A percentile compares a stretch with the other conserved stretches of the same genome.
Conservation (phyloP, 2,113 vertebrate genomes). For the Channa maculata region DNA sequence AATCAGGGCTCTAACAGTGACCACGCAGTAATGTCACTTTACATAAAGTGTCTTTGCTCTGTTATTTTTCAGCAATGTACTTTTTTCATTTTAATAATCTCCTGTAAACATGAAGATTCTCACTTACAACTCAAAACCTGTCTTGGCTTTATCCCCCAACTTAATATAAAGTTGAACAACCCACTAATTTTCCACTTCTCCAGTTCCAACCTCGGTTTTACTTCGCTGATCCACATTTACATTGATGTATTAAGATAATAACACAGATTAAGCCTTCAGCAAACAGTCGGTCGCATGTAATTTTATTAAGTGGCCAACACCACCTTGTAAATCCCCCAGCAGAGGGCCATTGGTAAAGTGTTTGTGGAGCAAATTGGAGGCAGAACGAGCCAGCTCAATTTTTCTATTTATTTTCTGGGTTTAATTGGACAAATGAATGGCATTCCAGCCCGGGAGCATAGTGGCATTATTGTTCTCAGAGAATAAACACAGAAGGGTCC, state of each 20-base stretch:
- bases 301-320: constrained; percentile 31
- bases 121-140: background rate
- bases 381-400: constrained; percentile 37
- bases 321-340: constrained; percentile 47
- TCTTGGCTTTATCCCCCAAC: background rate
- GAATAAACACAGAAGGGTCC: constrained; percentile 78
- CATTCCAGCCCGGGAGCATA: constrained; percentile 70
- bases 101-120: background rate
- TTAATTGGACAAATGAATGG: constrained; percentile 80
- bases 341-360: constrained; percentile 40
- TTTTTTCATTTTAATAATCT: constrained; percentile 1
- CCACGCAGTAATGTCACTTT: constrained; percentile 28
- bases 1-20: constrained; percentile 58
- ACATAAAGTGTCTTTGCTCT: constrained; percentile 37
- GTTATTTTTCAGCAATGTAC: constrained; percentile 7
- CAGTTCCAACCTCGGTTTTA: constrained; percentile 21
- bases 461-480: constrained; percentile 80
- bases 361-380: constrained; percentile 48
- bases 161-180: background rate
- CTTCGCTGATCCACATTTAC: constrained; percentile 47
- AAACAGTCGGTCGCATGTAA: constrained; percentile 28
- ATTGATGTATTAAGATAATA: constrained; percentile 48
- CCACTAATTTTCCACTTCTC: background rate
- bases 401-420: constrained; percentile 78
- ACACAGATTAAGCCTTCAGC: constrained; percentile 49